phyloP scores from a whole-genome alignment of 2,888 invertebrate genomes.

The Xestia ashworthii region DNA sequence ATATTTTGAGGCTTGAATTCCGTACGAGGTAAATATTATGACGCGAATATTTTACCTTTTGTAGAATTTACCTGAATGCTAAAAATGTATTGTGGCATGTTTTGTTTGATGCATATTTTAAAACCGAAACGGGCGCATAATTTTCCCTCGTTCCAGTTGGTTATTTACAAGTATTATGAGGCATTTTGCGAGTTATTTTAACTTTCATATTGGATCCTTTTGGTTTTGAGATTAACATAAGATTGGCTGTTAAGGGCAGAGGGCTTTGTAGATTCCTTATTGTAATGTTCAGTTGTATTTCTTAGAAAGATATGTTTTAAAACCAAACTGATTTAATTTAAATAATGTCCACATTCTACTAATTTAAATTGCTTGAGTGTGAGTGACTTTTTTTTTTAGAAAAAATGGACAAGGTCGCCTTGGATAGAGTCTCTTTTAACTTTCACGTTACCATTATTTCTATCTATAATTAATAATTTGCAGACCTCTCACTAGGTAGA shows the following conservation, averaged over 20 bases:
- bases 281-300: background rate
- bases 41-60: constrained; percentile 42
- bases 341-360: background rate
- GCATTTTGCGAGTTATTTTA: constrained; percentile 20
- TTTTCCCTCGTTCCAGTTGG: constrained; percentile 16
- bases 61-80: constrained; percentile 34
- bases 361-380: background rate
- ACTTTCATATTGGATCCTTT: constrained; percentile 21
- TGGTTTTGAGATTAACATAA: constrained; percentile 1
- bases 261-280: background rate
- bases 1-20: constrained; percentile 66
- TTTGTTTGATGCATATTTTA: constrained; percentile 37
- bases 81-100: constrained; percentile 38
- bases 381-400: too few relatives aligned
- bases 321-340: background rate
- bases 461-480: background rate
- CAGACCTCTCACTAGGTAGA: too few relatives aligned
- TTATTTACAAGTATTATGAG: constrained; percentile 33
- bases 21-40: constrained; percentile 60
- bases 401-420: too few relatives aligned
- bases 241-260: constrained; percentile 31
- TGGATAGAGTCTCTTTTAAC: background rate
- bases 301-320: background rate
- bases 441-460: background rate
- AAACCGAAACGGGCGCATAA: background rate